Conservation (phyloP, 2,113 vertebrate species). For the Charadrius vociferus region DNA sequence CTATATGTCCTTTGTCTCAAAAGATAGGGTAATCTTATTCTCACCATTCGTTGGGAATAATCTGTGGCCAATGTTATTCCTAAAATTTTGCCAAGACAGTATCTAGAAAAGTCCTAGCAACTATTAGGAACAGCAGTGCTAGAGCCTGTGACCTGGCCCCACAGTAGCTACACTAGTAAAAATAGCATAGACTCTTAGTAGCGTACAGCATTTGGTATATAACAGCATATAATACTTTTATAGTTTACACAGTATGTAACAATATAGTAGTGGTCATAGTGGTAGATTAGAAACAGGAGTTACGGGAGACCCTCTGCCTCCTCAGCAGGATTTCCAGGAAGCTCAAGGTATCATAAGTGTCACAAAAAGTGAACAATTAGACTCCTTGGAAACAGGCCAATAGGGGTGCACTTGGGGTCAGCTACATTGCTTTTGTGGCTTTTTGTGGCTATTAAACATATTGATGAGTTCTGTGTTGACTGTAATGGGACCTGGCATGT, state of each 20-base stretch:
- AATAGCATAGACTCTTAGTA: not conserved
- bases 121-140: not conserved
- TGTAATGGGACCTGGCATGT: not conserved
- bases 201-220: rapidly evolving
- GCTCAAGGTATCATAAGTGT: too few species aligned
- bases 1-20: not conserved
- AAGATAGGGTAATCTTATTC: not conserved
- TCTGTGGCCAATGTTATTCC: not conserved
- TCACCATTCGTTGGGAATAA: not conserved
- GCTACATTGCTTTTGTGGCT: not conserved
- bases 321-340: not conserved
- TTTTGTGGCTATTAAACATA: not conserved
- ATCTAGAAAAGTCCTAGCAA: not conserved
- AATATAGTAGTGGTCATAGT: not conserved
- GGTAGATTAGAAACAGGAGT: not conserved
- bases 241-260: not conserved
- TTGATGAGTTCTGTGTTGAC: not conserved
- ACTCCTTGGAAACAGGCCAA: not conserved
- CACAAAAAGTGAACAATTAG: not conserved
- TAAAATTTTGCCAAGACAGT: not conserved
- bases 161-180: not conserved
- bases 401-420: not conserved
- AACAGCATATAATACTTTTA: not conserved
- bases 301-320: not conserved
- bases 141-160: not conserved